A percentile compares a stretch with the other conserved stretches of the same genome.
Evolutionary conservation across 2,888 invertebrate genomes (phyloP).

Genomic region (Dasypogon diadema): DNA sequence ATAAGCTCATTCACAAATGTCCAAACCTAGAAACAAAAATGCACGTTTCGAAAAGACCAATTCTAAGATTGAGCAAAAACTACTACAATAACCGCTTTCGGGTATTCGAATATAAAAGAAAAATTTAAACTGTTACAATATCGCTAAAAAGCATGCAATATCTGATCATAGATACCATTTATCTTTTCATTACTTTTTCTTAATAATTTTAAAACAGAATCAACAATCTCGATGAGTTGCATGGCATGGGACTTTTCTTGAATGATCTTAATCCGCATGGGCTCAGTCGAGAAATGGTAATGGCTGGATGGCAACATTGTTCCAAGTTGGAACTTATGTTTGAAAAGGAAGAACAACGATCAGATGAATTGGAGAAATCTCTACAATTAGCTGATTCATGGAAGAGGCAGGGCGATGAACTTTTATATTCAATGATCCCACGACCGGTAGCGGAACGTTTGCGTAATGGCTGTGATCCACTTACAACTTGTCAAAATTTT

Average conservation of each 20-base stretch:
- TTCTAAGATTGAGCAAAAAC: too few relatives aligned
- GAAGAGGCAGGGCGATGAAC: conserved; percentile 87
- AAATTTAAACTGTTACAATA: too few relatives aligned
- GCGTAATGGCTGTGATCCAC: conserved; percentile 79
- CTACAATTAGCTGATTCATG: conserved; percentile 83
- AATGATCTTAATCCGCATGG: conserved; percentile 90
- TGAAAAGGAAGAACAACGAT: conserved; percentile 84
- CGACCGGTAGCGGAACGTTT: conserved; percentile 85
- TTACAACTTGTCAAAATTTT: conserved; percentile 82
- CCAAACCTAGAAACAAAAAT: too few relatives aligned
- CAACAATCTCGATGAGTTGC: conserved; percentile 85
- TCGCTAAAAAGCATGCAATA: too few relatives aligned
- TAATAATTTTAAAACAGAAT: conserved; percentile 72
- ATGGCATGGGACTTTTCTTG: conserved; percentile 81
- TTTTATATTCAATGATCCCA: conserved; percentile 94
- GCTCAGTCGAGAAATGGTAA: conserved; percentile 83
- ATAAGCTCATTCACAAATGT: too few relatives aligned
- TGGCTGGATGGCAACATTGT: conserved; percentile 88
- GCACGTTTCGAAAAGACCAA: too few relatives aligned
- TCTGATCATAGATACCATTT: too few relatives aligned
- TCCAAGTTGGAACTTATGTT: conserved; percentile 84
- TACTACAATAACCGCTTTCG: too few relatives aligned
- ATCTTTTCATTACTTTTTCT: too few relatives aligned
- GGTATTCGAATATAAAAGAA: too few relatives aligned
- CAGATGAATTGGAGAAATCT: conserved; percentile 82